Evolutionary conservation across 2,888 invertebrate genomes (phyloP).

Genomic region (Leptopilina myrica): DNA sequence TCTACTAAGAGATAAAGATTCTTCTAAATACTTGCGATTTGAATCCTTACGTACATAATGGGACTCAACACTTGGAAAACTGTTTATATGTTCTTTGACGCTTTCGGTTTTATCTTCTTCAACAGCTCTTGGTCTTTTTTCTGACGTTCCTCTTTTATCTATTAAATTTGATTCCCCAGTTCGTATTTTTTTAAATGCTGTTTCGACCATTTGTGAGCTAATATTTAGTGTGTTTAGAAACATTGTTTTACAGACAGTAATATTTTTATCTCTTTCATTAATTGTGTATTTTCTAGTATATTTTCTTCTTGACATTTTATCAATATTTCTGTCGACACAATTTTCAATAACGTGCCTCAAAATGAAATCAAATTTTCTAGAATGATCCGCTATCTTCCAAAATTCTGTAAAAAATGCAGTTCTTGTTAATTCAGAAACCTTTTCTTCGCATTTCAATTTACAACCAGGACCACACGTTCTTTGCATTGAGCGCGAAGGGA

Average conservation of each 20-base stretch:
- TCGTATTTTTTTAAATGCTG: constrained; percentile 29
- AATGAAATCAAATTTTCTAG: background rate
- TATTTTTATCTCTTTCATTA: background rate
- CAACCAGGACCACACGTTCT: background rate
- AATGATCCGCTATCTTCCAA: constrained; percentile 3
- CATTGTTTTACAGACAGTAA: constrained; percentile 12
- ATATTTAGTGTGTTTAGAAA: constrained; percentile 33
- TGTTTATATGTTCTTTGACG: constrained; percentile 28
- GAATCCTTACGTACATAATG: constrained; percentile 21
- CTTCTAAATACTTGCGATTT: constrained; percentile 36
- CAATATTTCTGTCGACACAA: background rate
- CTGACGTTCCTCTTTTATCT: background rate
- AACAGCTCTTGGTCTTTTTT: background rate
- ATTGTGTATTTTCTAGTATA: background rate
- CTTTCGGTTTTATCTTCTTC: background rate
- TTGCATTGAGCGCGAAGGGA: background rate
- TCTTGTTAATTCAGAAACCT: background rate
- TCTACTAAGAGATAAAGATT: constrained; percentile 15
- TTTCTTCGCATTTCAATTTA: constrained; percentile 7
- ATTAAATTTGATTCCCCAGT: constrained; percentile 29
- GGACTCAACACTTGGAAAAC: constrained; percentile 12
- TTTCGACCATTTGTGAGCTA: constrained; percentile 20
- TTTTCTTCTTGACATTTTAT: background rate
- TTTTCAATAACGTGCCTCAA: background rate
- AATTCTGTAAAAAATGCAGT: constrained; percentile 19